Base-by-base conservation (phyloP, 2,797 vertebrate genomes). In the Streptopelia turtur region DNA sequence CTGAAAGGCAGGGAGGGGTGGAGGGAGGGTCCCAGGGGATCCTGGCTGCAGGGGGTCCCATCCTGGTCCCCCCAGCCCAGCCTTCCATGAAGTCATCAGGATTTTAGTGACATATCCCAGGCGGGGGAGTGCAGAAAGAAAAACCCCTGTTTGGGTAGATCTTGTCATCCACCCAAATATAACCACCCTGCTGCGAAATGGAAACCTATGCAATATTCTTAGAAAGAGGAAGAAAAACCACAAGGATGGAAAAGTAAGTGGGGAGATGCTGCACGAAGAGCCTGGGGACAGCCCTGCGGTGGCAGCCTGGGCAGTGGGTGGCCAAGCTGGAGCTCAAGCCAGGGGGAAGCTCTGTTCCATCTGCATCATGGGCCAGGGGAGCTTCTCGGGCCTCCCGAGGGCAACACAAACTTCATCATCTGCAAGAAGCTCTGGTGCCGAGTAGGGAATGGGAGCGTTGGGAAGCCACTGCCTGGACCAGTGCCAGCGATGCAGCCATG, bases 381-480 rank as follows among this genome's bases (percentile, higher is more conserved):
- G 11, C 49, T 61, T 35, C 52, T 65, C 52, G 6, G 18, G 16
- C 65, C n/a, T 65, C 31, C 24, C 2, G 1, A 39, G 33, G 33
- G 41, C 28, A 63, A 22, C 27, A 41, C 9, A 11, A 24, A 10
- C 16, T n/a, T 49, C 23, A 20, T 16, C 3, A 0, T 43, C 41
- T 49, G 45, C 60, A 33, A 53, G 66, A 49, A 74, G 22, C 16
- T 74, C 18, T 1, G 1, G 7, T 72, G 59, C 24, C 2, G 1
- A 43, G 41, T 1, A 6, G 27, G 20, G 35, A 75, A 47, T 0
- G 0, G 53, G 17, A 55, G 18, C 14, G 39, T 0, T 0, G 17
- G 6, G 25, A 10, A 47, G 3, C 28, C 2, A 0, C 59, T 71
- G 45, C 28, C 57, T 43, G 43, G 43, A 50, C n/a, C 65, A 52